Percentiles rank a stretch among this genome's conserved stretches.
phyloP scores from a whole-genome alignment of 2,797 vertebrate genomes.

The Phataginus tetradactyla region DNA sequence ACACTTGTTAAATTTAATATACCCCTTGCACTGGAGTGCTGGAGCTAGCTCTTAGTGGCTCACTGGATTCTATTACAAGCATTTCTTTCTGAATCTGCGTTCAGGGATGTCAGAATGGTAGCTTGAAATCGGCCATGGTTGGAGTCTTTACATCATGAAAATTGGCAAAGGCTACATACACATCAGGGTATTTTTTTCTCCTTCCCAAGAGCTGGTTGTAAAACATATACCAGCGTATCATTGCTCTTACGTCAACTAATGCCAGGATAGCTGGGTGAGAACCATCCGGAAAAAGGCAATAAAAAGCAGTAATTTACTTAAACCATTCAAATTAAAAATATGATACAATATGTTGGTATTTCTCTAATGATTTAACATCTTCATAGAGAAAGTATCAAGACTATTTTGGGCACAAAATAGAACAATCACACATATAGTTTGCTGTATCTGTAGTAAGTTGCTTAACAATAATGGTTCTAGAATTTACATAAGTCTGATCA shows the following conservation, averaged over 20 bases:
- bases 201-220: neutral
- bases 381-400: neutral
- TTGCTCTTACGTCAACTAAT: constrained; percentile 5
- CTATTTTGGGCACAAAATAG: constrained; percentile 5
- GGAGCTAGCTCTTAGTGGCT: neutral
- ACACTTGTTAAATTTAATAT: neutral
- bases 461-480: constrained; percentile 1
- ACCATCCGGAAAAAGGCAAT: neutral
- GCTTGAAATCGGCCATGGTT: neutral
- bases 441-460: neutral
- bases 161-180: neutral
- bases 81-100: neutral
- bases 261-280: neutral
- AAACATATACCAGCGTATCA: neutral
- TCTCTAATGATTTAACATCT: constrained; percentile 35
- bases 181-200: no score
- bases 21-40: neutral
- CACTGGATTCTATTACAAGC: neutral
- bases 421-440: constrained; percentile 10
- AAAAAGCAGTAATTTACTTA: constrained; percentile 15
- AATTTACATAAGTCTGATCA: neutral
- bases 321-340: constrained; percentile 17
- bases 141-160: neutral
- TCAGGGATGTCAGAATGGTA: neutral
- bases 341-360: neutral